These are phyloP conservation scores for Antechinus stuartii DNA, from an alignment of 2,113 vertebrate species.

Conservation along the genomic window DNA sequence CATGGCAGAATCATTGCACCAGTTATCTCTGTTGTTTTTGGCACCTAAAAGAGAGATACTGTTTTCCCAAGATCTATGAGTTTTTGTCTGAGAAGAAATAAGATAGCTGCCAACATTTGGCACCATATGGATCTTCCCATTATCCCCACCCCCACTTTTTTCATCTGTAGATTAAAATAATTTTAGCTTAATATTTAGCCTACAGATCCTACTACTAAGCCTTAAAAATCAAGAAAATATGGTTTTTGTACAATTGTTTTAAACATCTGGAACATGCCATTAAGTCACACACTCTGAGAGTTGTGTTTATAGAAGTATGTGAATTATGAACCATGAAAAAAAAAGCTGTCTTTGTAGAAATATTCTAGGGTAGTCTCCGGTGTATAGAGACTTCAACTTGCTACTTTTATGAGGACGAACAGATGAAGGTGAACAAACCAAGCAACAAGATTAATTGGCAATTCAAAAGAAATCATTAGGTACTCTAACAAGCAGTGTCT, in stretches of 20 bases:
- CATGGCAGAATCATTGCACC: conserved; percentile 14
- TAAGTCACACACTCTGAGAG: conserved; percentile 11
- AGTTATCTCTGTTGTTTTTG: conserved; percentile 67
- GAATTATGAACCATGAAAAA: conserved; percentile 41
- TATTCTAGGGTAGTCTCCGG: neutral
- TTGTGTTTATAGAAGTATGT: conserved; percentile 52
- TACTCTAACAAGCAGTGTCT: neutral
- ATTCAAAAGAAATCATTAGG: neutral
- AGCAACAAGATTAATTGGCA: conserved; percentile 2
- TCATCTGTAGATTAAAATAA: neutral
- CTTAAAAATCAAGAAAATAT: conserved; percentile 39
- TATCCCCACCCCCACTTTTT: neutral
- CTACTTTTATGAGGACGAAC: neutral
- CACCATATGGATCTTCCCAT: neutral
- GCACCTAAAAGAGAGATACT: conserved; percentile 30
- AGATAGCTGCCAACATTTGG: conserved; percentile 49
- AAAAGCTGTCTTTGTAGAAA: conserved; percentile 16
- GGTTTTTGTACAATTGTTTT: conserved; percentile 34
- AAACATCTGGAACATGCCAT: conserved; percentile 61
- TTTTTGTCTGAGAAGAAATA: conserved; percentile 72
- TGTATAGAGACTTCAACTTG: rapidly evolving
- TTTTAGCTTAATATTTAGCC: conserved; percentile 9
- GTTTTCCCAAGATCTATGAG: conserved; percentile 68
- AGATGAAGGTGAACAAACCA: neutral
- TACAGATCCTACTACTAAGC: conserved; percentile 47